Conservation (phyloP, 2,113 vertebrate genomes). For the Silurus meridionalis region DNA sequence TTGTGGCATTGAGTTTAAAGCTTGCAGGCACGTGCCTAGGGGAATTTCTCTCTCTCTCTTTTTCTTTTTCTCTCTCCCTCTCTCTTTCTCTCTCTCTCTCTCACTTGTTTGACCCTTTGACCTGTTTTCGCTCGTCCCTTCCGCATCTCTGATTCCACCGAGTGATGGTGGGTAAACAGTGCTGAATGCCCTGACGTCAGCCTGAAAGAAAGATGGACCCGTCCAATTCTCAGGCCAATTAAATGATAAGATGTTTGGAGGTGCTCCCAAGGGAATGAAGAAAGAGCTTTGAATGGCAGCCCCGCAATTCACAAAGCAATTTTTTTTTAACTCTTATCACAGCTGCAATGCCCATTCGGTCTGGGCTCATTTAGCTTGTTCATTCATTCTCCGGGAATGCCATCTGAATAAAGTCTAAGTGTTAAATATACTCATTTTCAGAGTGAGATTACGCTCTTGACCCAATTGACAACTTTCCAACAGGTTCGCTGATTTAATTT, state of each 20-base stretch:
- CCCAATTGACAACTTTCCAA: not conserved
- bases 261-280: conserved; percentile 24
- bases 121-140: not conserved
- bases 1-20: conserved; percentile 26
- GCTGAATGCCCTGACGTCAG: conserved; percentile 43
- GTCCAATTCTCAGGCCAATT: conserved; percentile 53
- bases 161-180: conserved; percentile 41
- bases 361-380: conserved; percentile 31
- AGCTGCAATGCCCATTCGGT: conserved; percentile 13
- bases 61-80: not conserved
- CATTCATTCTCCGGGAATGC: conserved; percentile 29
- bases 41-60: not conserved
- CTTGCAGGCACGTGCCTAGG: not conserved
- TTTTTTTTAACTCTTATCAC: conserved; percentile 34
- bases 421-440: conserved; percentile 19
- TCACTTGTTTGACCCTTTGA: conserved; percentile 34
- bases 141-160: not conserved
- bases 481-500: conserved; percentile 10
- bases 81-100: conserved; percentile 6
- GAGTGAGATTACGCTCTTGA: conserved; percentile 1
- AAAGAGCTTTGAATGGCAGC: conserved; percentile 36
- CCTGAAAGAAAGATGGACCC: conserved; percentile 24
- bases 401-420: conserved; percentile 31
- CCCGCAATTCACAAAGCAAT: conserved; percentile 39
- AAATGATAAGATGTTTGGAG: conserved; percentile 55